Percentiles rank a stretch among this genome's conserved stretches.
Conservation (phyloP, 2,113 vertebrate species). For the Gulo gulo region DNA sequence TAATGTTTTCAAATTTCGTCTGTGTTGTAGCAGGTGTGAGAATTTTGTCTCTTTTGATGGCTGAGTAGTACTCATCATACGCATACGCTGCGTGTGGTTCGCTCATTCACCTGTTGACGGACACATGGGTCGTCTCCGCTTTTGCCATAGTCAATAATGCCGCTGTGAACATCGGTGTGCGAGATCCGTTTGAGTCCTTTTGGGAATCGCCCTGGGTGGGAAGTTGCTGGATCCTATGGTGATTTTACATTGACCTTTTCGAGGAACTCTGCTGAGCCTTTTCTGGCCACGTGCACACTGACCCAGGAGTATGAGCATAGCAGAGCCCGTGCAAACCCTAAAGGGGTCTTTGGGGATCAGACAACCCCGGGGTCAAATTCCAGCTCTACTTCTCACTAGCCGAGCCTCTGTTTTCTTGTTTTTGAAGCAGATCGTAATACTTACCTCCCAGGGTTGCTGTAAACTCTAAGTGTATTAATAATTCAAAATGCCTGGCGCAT, state of each 20-base stretch:
- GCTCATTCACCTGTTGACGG: not conserved
- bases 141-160: not conserved
- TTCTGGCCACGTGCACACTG: not conserved
- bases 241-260: not conserved
- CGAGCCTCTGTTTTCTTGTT: not conserved
- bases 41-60: not conserved
- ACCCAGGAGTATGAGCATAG: not conserved
- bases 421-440: not conserved
- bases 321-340: not conserved
- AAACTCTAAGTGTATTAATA: not conserved
- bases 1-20: not conserved
- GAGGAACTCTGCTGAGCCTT: not conserved
- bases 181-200: not conserved
- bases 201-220: fast-evolving
- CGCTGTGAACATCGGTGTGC: fast-evolving
- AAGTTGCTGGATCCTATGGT: not conserved
- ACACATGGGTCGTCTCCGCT: not conserved
- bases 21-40: too few relatives aligned
- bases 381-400: not conserved
- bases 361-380: not conserved
- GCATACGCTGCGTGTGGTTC: not conserved
- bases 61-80: fast-evolving
- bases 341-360: not conserved
- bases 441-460: not conserved
- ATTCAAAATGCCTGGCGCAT: not conserved